Base-by-base conservation (phyloP, 37 sponge, comb jelly and placozoan species). In the Cladorhizidae sp. region DNA sequence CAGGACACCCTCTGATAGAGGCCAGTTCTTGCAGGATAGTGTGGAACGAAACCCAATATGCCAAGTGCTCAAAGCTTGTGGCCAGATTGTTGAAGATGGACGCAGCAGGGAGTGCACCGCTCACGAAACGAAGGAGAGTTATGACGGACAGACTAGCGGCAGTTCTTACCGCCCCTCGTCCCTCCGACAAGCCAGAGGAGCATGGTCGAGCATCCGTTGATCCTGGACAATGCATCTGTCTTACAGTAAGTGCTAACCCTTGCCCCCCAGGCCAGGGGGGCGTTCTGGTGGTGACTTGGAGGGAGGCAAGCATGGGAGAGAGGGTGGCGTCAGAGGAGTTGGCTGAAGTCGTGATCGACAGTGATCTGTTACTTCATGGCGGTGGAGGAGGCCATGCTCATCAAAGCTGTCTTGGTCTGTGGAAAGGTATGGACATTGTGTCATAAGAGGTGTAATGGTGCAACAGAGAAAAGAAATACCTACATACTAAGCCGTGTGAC, bases 371-470 rank as follows among this genome's bases (percentile, higher is more conserved):
- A 37, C n/a, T n/a, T n/a, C n/a, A n/a, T n/a, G 3, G 41, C 17
- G 21, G 63, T 76, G 77, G 77, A 33, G 49, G 40, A 17, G 42
- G 39, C 11, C 11, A 1, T 35, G 15, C 26, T 39, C 9, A 38
- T 18, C 9, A 51, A 29, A 11, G 12, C 7, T 78, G 78, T 32
- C 78, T 78, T 22, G 22, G 22, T 41, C 45, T 43, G 17, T 78
- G 78, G 78, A 64, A 78, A 42, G 78, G 78, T 50, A 64, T 61
- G 52, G 9, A 52, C 36, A 14, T 11, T 74, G 54, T 7, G 29
- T 20, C 73, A 37, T 38, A 20, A 39, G 8, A 36, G 20, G 25
- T 23, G 62, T 23, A 17, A 28, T 61, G n/a, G 25, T 11, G 55
- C 17, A 54, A 54, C 17, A 17, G 55, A 20, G 12, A 54, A 54